phyloP scores from a whole-genome alignment of 1,140 invertebrate species.

The Drosophila sp. region DNA sequence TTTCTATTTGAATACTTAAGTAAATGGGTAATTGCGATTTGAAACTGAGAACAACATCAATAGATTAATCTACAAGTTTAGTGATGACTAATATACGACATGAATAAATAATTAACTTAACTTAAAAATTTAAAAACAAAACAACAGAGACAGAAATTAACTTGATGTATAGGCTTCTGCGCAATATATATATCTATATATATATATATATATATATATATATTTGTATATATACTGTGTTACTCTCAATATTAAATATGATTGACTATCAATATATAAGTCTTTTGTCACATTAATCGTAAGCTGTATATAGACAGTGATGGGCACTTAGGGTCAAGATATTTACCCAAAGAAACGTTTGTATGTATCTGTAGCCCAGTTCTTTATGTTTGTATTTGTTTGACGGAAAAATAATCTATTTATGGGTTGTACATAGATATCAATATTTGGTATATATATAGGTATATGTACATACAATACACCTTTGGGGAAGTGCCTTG shows the following conservation, averaged over 20 bases:
- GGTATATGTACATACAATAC: constrained; percentile 19
- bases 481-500: constrained; percentile 1
- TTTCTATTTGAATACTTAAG: neutral
- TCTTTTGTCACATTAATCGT: constrained; percentile 75
- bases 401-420: constrained; percentile 12
- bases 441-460: neutral
- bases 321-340: neutral
- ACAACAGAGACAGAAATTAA: constrained; percentile 12
- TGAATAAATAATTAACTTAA: constrained; percentile 6
- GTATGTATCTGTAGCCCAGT: neutral
- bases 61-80: constrained; percentile 5
- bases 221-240: constrained; percentile 8
- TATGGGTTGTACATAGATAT: neutral
- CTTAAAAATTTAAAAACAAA: constrained; percentile 7
- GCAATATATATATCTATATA: constrained; percentile 24
- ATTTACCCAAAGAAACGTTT: neutral
- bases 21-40: neutral
- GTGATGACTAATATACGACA: neutral
- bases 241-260: constrained; percentile 46
- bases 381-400: neutral
- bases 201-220: neutral
- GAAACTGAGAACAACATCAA: constrained; percentile 2
- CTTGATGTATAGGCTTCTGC: constrained; percentile 37
- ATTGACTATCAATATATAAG: constrained; percentile 70
- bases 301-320: constrained; percentile 35